Base-by-base conservation (phyloP, 2,113 vertebrate genomes). In the Oncorhynchus gorbuscha region DNA sequence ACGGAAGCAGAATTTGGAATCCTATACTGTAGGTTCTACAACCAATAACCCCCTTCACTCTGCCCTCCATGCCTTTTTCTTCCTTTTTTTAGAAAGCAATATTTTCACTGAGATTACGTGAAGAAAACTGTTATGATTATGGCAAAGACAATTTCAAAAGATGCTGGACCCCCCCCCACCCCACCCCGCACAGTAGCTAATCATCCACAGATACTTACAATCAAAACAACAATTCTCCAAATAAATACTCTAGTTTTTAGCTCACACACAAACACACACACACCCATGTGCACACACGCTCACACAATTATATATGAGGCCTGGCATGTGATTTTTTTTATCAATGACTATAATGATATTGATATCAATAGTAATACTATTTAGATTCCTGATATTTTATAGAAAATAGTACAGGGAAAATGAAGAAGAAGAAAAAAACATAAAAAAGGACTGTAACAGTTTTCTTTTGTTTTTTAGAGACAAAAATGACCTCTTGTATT, bases 271-370 rank as follows among this genome's bases (percentile, higher is more conserved):
- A 62, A 69, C 69, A 75, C 64, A 69, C 64, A 69, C 35, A 39
- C 35, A 45, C 9, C 8, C 39, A 45, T 45, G 2, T 9, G 39
- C 39, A 45, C 39, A 45, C 39, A 45, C 8, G 2, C 2, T 11
- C 39, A 45, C 9, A 89, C 90, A 74, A 86, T 88, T 92, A 92
- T 90, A 92, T 94, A 93, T 89, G 93, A 94, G 93, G 94, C 94
- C 92, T 94, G 90, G 94, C 94, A 94, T 94, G 94, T 93, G 92
- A 93, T 90, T 94, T 94, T 94, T 94, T 94, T 94, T 92, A 93
- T 92, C 91, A 91, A 89, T 93, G 90, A 94, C 87, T 92, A 94
- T 94, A 92, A 92, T 90, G 81, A 92, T 93, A 93, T 92, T 93
- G 93, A 92, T 94, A 93, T 92, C 85, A 87, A 93, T 93, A 94